Evolutionary conservation across 1,140 invertebrate genomes (phyloP).

Genomic region (Limonius californicus): DNA sequence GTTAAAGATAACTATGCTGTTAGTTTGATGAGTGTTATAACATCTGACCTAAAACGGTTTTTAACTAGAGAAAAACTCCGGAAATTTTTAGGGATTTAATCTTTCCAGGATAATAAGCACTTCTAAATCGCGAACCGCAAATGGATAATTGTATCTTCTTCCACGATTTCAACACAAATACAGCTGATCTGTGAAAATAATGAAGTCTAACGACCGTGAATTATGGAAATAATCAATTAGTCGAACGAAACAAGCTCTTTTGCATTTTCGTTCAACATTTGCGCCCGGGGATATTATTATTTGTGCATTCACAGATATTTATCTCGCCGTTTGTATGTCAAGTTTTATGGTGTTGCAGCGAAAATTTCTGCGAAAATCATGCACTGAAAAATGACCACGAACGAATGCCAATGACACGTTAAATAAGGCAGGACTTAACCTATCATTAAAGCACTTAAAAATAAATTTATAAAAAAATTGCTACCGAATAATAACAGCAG

Average conservation of each 20-base stretch:
- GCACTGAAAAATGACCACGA: background rate
- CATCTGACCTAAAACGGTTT: too few species aligned
- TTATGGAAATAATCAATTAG: conserved; percentile 11
- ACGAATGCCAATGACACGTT: background rate
- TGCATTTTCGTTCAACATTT: background rate
- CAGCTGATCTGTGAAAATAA: conserved; percentile 7
- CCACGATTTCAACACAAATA: background rate
- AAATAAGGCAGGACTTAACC: background rate
- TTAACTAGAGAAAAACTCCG: too few species aligned
- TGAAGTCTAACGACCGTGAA: conserved; percentile 7
- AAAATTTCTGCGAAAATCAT: background rate
- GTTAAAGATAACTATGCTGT: too few species aligned
- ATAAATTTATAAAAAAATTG: background rate
- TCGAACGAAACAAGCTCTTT: background rate
- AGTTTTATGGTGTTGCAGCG: too few species aligned
- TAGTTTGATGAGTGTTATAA: too few species aligned
- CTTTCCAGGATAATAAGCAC: too few species aligned
- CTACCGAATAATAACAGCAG: conserved; percentile 1
- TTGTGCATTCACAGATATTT: background rate
- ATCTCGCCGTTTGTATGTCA: too few species aligned
- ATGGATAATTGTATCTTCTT: conserved; percentile 5
- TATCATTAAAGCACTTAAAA: conserved; percentile 4
- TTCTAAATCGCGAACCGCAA: background rate
- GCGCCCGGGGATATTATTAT: conserved; percentile 1
- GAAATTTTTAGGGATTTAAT: too few species aligned